Evolutionary conservation across 2,113 vertebrate genomes (phyloP), one percentile per base, ranked within the genome.

Genomic region (Dasyurus viverrinus): DNA sequence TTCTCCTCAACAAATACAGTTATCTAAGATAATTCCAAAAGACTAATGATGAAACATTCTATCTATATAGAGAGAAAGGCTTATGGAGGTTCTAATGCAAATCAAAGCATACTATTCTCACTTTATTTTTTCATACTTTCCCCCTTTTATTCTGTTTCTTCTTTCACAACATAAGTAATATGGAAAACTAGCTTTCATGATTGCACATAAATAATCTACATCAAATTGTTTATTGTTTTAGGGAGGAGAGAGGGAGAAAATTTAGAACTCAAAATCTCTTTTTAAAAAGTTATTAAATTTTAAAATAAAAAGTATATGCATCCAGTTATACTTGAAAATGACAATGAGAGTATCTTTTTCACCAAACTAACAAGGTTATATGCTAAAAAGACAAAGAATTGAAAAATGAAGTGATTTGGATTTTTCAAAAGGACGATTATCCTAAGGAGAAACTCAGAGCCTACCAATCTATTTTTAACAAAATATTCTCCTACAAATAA

Each of bases 381-480:
- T 19, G 1, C 60, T 76, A 26, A 93, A 9, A 92, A 89, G 46
- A 53, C 53, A 3, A 91, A 53, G 68, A 22, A 54, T 27, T 53
- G 89, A 3, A 84, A 48, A 54, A 47, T 24, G 12, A 25, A 2
- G 4, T 90, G 0, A 9, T 91, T 48, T 36, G 36, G 7, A 92
- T 14, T 89, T 8, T 94, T 89, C 60, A 8, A 54, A 91, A 54
- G 50, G 90, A 95, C 93, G 92, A 36, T 68, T 55, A 92, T 1
- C 27, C 26, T 93, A 95, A 54, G 93, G 24, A 95, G 27, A 95
- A 92, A 93, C 52, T 93, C 24, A 11, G 47, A 92, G 55, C 93
- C 55, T 91, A 93, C 22, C 89, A 93, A 30, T 90, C 25, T 89
- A 91, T 54, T 94, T 94, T 60, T 68, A 24, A 24, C 89, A 84